These are phyloP conservation scores for Mola mola DNA, from an alignment of 2,113 vertebrate genomes.

Conservation along the genomic window DNA sequence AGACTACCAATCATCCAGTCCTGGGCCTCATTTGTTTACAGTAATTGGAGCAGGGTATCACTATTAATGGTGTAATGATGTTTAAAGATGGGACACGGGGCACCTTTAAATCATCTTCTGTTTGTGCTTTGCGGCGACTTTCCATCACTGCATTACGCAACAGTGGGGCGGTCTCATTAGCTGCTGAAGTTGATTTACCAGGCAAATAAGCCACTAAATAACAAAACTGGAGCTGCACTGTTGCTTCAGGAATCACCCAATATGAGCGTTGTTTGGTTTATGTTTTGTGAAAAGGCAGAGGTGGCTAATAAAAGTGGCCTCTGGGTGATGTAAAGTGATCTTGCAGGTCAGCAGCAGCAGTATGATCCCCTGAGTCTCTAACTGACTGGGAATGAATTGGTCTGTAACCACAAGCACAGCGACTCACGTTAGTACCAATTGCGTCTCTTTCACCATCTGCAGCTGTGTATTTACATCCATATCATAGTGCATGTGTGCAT, in stretches of 20 bases:
- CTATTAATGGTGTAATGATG: conserved; percentile 50
- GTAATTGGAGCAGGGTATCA: conserved; percentile 45
- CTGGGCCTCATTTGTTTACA: conserved; percentile 55
- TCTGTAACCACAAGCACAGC: conserved; percentile 38
- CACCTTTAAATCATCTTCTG: conserved; percentile 53
- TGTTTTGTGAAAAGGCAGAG: conserved; percentile 7
- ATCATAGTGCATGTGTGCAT: background rate
- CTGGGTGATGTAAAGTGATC: background rate
- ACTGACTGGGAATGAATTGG: conserved; percentile 40
- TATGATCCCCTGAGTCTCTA: conserved; percentile 40
- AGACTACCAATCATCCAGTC: conserved; percentile 31
- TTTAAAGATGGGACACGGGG: conserved; percentile 40
- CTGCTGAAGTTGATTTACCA: conserved; percentile 17
- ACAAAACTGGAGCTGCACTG: background rate
- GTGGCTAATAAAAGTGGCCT: background rate
- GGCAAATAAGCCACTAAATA: background rate
- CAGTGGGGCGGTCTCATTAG: conserved; percentile 11
- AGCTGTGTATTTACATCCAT: conserved; percentile 15
- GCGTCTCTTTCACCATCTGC: background rate
- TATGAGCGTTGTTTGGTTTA: conserved; percentile 1
- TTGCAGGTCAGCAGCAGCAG: conserved; percentile 48
- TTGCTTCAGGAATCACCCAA: background rate
- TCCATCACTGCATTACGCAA: conserved; percentile 26
- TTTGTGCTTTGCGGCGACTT: conserved; percentile 36
- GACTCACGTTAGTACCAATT: conserved; percentile 1